phyloP scores from a whole-genome alignment of 30 jellyfish, hydroid and myxozoan genomes.

The Haliclystus octoradiatus region DNA sequence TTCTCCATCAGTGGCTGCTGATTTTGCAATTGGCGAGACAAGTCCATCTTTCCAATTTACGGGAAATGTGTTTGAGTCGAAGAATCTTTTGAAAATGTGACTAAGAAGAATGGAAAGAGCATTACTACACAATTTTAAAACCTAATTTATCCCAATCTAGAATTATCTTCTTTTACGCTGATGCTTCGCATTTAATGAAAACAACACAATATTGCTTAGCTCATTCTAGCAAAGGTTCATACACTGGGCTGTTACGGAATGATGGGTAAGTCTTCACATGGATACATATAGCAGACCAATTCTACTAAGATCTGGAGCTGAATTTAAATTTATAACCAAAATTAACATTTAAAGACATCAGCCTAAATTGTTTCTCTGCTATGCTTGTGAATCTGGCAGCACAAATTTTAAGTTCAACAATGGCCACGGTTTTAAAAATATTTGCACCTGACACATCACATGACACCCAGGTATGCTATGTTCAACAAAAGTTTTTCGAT shows the following conservation, averaged over 20 bases:
- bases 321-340: constrained; percentile 27
- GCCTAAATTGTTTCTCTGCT: constrained; percentile 16
- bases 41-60: no score
- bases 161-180: constrained; percentile 37
- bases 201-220: constrained; percentile 35
- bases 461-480: constrained; percentile 30
- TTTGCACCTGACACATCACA: constrained; percentile 14
- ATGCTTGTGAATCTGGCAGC: constrained; percentile 42
- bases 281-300: constrained; percentile 22
- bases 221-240: constrained; percentile 33
- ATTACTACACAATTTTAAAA: no score
- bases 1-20: no score
- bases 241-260: constrained; percentile 33
- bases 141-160: no score
- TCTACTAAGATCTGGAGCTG: constrained; percentile 16
- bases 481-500: constrained; percentile 19
- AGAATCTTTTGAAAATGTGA: no score
- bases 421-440: constrained; percentile 29
- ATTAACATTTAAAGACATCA: constrained; percentile 40
- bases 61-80: no score
- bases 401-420: constrained; percentile 36
- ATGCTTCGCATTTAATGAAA: constrained; percentile 36
- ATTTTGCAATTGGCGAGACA: no score
- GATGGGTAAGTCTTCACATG: constrained; percentile 28
- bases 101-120: no score